phyloP scores from a whole-genome alignment of 2,888 invertebrate species.

The Neocrepidodera transversa region DNA sequence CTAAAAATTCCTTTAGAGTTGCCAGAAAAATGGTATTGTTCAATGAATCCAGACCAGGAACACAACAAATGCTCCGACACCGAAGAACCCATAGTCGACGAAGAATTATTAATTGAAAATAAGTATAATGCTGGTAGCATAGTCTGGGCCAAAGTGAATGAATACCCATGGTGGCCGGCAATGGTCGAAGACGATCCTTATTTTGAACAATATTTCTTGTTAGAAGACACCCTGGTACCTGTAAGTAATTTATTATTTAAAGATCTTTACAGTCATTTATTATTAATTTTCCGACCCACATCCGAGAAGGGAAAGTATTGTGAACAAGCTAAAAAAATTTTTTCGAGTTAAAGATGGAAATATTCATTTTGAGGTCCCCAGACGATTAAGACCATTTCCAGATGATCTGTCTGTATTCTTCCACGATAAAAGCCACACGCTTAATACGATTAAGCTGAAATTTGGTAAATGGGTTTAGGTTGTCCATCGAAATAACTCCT shows the following conservation, averaged over 20 bases:
- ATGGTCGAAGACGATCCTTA: conserved; percentile 75
- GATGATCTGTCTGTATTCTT: too few relatives aligned
- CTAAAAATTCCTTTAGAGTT: conserved; percentile 59
- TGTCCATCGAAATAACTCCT: too few relatives aligned
- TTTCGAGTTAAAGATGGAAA: too few relatives aligned
- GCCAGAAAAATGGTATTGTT: conserved; percentile 69
- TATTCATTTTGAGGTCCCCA: too few relatives aligned
- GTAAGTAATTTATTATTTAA: conserved; percentile 52
- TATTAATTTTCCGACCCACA: too few relatives aligned
- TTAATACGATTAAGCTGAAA: too few relatives aligned
- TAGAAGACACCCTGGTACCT: conserved; percentile 64
- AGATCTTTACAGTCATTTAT: too few relatives aligned
- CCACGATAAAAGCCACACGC: too few relatives aligned
- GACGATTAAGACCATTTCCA: too few relatives aligned
- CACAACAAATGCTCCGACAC: conserved; percentile 64
- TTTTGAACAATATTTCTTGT: conserved; percentile 67
- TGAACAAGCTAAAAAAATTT: too few relatives aligned
- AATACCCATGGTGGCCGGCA: conserved; percentile 77
- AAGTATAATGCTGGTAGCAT: conserved; percentile 70
- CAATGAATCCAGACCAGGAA: conserved; percentile 66
- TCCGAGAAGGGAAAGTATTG: too few relatives aligned
- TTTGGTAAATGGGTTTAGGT: too few relatives aligned
- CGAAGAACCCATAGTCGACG: conserved; percentile 60
- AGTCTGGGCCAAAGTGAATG: conserved; percentile 69
- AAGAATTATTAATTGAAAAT: conserved; percentile 66